Evolutionary conservation across 2,797 vertebrate genomes (phyloP), one percentile per base, ranked within the genome.

Genomic region (Gouania willdenowi): DNA sequence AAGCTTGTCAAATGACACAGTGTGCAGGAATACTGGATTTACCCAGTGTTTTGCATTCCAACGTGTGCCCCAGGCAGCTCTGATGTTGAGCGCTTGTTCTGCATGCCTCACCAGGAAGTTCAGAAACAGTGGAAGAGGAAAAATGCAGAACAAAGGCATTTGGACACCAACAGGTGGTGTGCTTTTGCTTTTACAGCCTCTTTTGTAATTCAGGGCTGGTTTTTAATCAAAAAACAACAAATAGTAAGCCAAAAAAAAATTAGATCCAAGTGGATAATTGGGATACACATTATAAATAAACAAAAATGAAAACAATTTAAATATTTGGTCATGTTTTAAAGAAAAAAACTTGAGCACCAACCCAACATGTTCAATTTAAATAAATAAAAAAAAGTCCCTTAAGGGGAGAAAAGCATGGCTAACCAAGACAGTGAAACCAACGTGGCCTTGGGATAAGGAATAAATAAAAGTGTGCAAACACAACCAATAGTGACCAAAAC

Each of bases 141-240:
- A 41, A 69, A 55, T 25, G 55, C 68, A 62, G 65, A 75, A 79
- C 50, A 80, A 66, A 82, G 75, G 75, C 76, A 75, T 70, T 77
- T 9, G 65, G 71, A 83, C 68, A 82, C 83, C 84, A 89, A 89
- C 87, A 87, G 87, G 87, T 88, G 87, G 88, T 83, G 85, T 86
- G 66, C 75, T 86, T 87, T 83, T 86, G 66, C 75, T 86, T 87
- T 83, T 84, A 79, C 82, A 70, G 79, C 67, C 74, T 72, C 60
- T 58, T 64, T 76, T 75, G 66, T 57, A 66, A 63, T 65, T 58
- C 26, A 47, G 48, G 35, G 53, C 48, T 39, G 47, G 31, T 41
- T 63, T 53, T 42, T 29, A 32, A 49, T 30, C 25, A 31, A 25
- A 40, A 56, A 28, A n/a, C n/a, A n/a, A n/a, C n/a, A n/a, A n/a